Evolutionary conservation across 2,113 vertebrate species (phyloP), one percentile per base, ranked within the genome.

Genomic region (Melanerpes formicivorus): DNA sequence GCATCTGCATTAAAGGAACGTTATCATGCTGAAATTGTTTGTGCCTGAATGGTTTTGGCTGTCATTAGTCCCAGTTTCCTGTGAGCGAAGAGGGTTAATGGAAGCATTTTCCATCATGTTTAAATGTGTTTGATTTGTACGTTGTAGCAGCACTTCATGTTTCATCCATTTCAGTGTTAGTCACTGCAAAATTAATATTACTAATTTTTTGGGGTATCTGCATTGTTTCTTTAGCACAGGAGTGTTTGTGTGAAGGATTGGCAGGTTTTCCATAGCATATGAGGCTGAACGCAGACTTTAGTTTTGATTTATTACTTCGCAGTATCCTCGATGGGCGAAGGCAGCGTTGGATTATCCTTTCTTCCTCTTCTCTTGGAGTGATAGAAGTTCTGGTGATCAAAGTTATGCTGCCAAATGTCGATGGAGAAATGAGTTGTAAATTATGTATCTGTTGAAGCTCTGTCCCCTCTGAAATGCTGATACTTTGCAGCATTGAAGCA

Each of bases 381-480:
- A 91, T 75, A 91, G 90, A 93, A 96, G 91, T 86, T 93, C 13
- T 25, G 72, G 66, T 48, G 93, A 91, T 95, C 94, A 94, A 95
- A 95, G 94, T 91, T 93, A 18, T 1, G 17, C 87, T 95, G 93
- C 91, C 93, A 95, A 93, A 91, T 93, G 87, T 72, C 9, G 46
- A 83, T 63, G 91, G 69, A 93, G 87, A 83, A 94, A 11, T 75
- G 60, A 92, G 91, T 91, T 93, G 87, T 91, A 95, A 96, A 95
- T 95, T 95, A 93, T 93, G 55, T 91, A 72, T 88, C 91, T 94
- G 82, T 86, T 95, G 94, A 95, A 90, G 85, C 63, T 93, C 91
- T 90, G 79, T 63, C 91, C 80, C 75, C 94, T 95, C 62, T 91
- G 94, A 78, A 85, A 91, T 88, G 79, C 58, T 95, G 87, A 87